These are phyloP conservation scores for Bufo gargarizans DNA, from an alignment of 2,113 vertebrate genomes.

Conservation along the genomic window DNA sequence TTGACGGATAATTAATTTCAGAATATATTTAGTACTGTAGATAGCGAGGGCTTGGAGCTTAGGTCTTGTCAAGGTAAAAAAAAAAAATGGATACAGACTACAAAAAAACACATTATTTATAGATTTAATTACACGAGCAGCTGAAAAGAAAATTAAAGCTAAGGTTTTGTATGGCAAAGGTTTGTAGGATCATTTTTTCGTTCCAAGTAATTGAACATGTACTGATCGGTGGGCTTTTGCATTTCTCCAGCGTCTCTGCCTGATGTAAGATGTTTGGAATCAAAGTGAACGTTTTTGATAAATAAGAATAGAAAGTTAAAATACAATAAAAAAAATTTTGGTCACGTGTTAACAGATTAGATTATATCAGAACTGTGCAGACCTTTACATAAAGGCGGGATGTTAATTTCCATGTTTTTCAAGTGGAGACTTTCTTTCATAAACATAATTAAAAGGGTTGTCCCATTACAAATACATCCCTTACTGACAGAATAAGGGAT, in stretches of 20 bases:
- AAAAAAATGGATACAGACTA: slow-evolving; percentile 12
- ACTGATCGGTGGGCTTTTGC: neutral
- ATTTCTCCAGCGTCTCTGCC: neutral
- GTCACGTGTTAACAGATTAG: too few species aligned
- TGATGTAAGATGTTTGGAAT: neutral
- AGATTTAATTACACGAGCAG: slow-evolving; percentile 55
- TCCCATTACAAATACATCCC: too few species aligned
- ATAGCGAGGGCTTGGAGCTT: slow-evolving; percentile 13
- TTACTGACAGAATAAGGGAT: too few species aligned
- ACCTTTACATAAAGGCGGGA: too few species aligned
- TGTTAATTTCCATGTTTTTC: too few species aligned
- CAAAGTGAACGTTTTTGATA: neutral
- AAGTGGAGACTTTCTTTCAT: too few species aligned
- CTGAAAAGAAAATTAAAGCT: slow-evolving; percentile 53
- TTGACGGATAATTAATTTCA: slow-evolving; percentile 55
- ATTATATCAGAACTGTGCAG: too few species aligned
- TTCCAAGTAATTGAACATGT: slow-evolving; percentile 6
- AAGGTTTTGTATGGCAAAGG: slow-evolving; percentile 20
- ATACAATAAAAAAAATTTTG: neutral
- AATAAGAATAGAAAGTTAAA: neutral
- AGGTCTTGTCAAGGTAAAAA: slow-evolving; percentile 15
- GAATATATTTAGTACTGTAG: slow-evolving; percentile 44
- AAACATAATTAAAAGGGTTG: too few species aligned
- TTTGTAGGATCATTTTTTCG: neutral
- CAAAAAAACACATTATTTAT: slow-evolving; percentile 55